Percentiles rank a stretch among this genome's conserved stretches.
phyloP scores from a whole-genome alignment of 2,888 invertebrate genomes.

The Pocota personata region DNA sequence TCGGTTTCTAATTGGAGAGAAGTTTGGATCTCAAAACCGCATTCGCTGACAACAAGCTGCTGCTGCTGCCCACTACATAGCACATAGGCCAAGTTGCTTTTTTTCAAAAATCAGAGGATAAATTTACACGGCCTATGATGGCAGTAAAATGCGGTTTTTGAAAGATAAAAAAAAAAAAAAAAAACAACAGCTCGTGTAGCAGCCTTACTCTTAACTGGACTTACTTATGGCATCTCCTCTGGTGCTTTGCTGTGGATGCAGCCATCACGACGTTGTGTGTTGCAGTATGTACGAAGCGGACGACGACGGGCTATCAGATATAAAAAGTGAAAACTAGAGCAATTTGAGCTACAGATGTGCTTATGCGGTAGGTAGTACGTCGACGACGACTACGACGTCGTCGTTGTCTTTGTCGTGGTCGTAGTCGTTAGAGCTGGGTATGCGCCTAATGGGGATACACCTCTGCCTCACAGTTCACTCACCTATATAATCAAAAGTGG shows the following conservation, averaged over 20 bases:
- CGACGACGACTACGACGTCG: slow-evolving; percentile 21
- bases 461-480: slow-evolving; percentile 74
- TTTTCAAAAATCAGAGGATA: slow-evolving; percentile 55
- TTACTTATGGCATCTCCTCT: slow-evolving; percentile 65
- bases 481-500: slow-evolving; percentile 74
- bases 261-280: slow-evolving; percentile 47
- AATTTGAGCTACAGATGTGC: slow-evolving; percentile 72
- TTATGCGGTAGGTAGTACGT: slow-evolving; percentile 71
- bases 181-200: slow-evolving; percentile 53
- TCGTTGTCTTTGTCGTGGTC: slow-evolving; percentile 37
- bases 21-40: slow-evolving; percentile 15
- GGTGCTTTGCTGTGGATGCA: slow-evolving; percentile 56
- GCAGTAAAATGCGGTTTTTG: slow-evolving; percentile 64
- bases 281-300: slow-evolving; percentile 29
- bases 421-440: slow-evolving; percentile 57
- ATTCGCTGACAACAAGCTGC: no score
- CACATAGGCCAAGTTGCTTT: neutral
- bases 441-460: slow-evolving; percentile 73
- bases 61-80: slow-evolving; percentile 59
- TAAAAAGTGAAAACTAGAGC: slow-evolving; percentile 74
- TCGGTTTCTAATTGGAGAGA: slow-evolving; percentile 59
- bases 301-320: slow-evolving; percentile 64
- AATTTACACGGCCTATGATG: slow-evolving; percentile 67
- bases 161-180: slow-evolving; percentile 60
- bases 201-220: slow-evolving; percentile 48